phyloP scores from a whole-genome alignment of 2,888 invertebrate species.

The Melinaea menophilus region DNA sequence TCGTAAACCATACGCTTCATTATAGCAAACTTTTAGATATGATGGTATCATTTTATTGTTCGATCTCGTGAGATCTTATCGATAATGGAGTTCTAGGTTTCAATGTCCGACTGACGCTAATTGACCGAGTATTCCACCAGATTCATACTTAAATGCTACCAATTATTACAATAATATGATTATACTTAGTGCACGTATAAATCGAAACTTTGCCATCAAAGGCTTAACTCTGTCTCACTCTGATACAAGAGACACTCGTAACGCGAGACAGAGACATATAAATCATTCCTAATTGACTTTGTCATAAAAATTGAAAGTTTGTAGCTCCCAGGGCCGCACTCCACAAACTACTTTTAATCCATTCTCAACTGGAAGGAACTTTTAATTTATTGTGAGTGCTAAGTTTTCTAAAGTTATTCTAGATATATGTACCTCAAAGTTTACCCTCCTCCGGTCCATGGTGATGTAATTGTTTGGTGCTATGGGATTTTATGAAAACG shows the following conservation, averaged over 20 bases:
- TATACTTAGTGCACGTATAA: conserved; percentile 46
- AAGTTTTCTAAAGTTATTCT: conserved; percentile 65
- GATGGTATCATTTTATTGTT: conserved; percentile 77
- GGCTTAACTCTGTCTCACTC: conserved; percentile 47
- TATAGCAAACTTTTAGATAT: conserved; percentile 78
- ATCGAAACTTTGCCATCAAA: conserved; percentile 53
- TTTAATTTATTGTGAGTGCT: conserved; percentile 76
- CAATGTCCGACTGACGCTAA: conserved; percentile 32
- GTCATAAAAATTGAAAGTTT: conserved; percentile 77
- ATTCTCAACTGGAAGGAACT: conserved; percentile 72
- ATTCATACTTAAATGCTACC: no score
- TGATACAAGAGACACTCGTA: conserved; percentile 48
- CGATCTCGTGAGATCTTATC: conserved; percentile 76
- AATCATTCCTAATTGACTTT: conserved; percentile 72
- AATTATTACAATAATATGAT: no score
- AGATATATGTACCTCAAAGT: conserved; percentile 54
- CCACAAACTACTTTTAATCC: conserved; percentile 73
- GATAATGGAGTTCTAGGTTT: conserved; percentile 68
- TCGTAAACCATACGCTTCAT: conserved; percentile 79
- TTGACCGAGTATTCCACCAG: background rate
- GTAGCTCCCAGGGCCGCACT: conserved; percentile 62
- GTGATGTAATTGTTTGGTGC: conserved; percentile 59
- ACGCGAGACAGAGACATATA: conserved; percentile 57
- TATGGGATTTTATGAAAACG: conserved; percentile 36
- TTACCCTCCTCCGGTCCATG: conserved; percentile 56